A percentile compares a stretch with the other conserved stretches of the same genome.
phyloP scores from a whole-genome alignment of 2,797 vertebrate genomes.

The Tamandua tetradactyla region DNA sequence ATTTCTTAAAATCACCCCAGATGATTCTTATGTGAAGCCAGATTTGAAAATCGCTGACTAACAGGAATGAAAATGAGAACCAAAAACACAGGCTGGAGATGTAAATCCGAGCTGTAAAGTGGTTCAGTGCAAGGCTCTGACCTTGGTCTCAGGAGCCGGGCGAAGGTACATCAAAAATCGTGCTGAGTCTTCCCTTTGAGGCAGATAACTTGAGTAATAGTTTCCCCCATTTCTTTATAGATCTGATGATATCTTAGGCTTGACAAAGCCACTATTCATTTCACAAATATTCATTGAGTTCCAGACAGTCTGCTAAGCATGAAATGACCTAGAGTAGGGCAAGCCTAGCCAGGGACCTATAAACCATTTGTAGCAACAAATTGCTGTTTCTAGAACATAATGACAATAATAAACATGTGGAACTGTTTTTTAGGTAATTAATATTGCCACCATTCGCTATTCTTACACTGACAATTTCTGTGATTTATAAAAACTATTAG shows the following conservation, averaged over 20 bases:
- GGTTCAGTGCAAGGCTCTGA: neutral
- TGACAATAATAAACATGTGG: neutral
- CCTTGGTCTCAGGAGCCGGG: neutral
- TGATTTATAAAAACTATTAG: neutral
- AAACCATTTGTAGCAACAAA: neutral
- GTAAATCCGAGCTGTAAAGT: neutral
- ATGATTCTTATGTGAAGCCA: neutral
- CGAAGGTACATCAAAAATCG: neutral
- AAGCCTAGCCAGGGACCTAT: neutral
- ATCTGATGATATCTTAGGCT: neutral
- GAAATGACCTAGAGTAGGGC: neutral
- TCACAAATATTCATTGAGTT: constrained; percentile 28
- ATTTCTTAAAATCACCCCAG: neutral
- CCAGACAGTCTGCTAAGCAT: neutral
- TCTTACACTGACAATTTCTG: neutral
- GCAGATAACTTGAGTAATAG: neutral
- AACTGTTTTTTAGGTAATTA: neutral
- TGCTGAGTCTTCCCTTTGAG: neutral
- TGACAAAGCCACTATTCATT: constrained; percentile 7
- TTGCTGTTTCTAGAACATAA: neutral
- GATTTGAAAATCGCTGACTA: constrained; percentile 45
- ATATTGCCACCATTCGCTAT: neutral
- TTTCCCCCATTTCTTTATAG: neutral
- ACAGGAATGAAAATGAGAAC: neutral
- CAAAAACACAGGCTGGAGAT: neutral